These are phyloP conservation scores for Luscinia luscinia DNA, from an alignment of 2,797 vertebrate species.

Conservation along the genomic window DNA sequence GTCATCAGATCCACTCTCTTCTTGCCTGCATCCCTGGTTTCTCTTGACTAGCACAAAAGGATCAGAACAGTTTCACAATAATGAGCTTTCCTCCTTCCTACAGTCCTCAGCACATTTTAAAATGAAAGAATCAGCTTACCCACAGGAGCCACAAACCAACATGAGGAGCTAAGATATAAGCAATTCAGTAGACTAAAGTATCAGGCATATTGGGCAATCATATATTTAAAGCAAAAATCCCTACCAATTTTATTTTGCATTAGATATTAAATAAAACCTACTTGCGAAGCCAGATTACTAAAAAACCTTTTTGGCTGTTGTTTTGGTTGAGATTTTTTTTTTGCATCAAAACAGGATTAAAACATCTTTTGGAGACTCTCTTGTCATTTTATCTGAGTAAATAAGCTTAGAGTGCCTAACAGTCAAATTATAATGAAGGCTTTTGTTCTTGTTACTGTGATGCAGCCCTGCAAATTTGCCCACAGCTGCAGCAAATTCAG, in stretches of 20 bases:
- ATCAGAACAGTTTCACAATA: neutral
- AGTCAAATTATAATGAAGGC: slow-evolving; percentile 52
- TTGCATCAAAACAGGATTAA: slow-evolving; percentile 35
- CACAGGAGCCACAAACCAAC: neutral
- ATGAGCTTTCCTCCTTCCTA: neutral
- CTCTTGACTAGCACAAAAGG: neutral
- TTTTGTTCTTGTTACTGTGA: slow-evolving; percentile 40
- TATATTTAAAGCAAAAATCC: slow-evolving; percentile 44
- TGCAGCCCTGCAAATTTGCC: slow-evolving; percentile 40
- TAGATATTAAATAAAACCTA: slow-evolving; percentile 27
- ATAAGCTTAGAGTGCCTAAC: slow-evolving; percentile 36
- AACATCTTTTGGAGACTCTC: slow-evolving; percentile 34
- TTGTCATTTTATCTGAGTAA: slow-evolving; percentile 51
- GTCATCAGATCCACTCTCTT: neutral
- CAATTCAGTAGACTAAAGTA: neutral
- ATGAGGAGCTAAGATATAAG: neutral
- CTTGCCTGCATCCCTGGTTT: neutral
- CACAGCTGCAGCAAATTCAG: slow-evolving; percentile 55
- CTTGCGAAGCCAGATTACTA: neutral
- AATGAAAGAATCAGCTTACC: slow-evolving; percentile 42
- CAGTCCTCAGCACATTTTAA: neutral
- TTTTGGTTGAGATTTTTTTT: neutral
- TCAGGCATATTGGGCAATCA: neutral
- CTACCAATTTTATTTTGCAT: neutral
- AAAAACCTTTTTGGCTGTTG: neutral